A percentile compares a stretch with the other conserved stretches of the same genome.
phyloP scores from a whole-genome alignment of 2,113 vertebrate species.

The Aspidoscelis tigris region DNA sequence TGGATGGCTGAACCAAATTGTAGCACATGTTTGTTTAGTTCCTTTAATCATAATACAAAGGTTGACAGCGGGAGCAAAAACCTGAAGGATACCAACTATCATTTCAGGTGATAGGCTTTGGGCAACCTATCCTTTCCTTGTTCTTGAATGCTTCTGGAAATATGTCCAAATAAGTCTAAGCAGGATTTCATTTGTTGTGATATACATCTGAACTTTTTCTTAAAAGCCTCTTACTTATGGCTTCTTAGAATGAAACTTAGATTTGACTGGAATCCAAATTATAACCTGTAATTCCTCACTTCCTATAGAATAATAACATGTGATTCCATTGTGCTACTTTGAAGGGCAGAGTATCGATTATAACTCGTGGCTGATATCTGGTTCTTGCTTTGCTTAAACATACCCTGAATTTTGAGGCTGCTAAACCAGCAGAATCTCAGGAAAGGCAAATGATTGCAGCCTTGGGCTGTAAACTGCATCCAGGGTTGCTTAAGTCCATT shows the following conservation, averaged over 20 bases:
- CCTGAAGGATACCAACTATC: no score
- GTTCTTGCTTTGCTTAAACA: neutral
- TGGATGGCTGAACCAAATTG: no score
- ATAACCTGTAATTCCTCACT: neutral
- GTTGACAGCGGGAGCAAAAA: neutral
- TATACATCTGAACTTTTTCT: neutral
- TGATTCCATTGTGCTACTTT: neutral
- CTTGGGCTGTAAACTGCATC: neutral
- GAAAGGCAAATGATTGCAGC: constrained; percentile 19
- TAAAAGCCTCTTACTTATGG: neutral
- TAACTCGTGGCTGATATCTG: neutral
- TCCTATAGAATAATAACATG: neutral
- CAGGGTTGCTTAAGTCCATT: neutral
- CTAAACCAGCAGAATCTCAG: neutral
- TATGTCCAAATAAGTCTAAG: neutral
- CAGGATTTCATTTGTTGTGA: neutral
- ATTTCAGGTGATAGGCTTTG: no score
- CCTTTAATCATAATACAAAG: neutral
- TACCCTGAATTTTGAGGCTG: neutral
- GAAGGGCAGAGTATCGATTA: neutral
- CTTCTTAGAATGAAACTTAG: neutral
- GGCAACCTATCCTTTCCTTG: no score
- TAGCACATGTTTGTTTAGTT: no score
- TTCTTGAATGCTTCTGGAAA: neutral
- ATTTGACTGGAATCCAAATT: neutral